Conservation (phyloP, 2,797 vertebrate genomes). For the Sebastolobus alascanus region DNA sequence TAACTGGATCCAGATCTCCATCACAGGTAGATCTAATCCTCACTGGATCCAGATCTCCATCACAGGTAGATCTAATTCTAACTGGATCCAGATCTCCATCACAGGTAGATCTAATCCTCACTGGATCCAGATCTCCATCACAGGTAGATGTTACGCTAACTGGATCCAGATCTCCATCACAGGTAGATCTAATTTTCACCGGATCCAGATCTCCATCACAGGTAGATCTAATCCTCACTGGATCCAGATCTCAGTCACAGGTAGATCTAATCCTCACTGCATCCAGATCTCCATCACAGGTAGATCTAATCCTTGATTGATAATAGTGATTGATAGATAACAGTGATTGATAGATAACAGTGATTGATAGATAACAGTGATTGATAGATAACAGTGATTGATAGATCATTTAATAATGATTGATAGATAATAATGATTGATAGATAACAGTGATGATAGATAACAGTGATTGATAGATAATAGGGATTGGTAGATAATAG, state of each 20-base stretch:
- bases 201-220: neutral
- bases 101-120: neutral
- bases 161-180: neutral
- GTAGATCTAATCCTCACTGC: neutral
- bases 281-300: neutral
- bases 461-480: too few species aligned
- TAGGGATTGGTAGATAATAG: too few species aligned
- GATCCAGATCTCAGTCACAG: neutral
- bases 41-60: neutral
- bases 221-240: neutral
- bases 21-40: slow-evolving; percentile 84
- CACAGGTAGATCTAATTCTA: neutral
- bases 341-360: too few species aligned
- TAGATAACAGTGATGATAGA: too few species aligned
- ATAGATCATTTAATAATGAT: too few species aligned
- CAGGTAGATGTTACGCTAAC: neutral
- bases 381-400: too few species aligned
- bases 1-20: slow-evolving; percentile 87
- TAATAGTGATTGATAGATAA: too few species aligned
- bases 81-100: neutral
- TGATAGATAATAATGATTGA: too few species aligned
- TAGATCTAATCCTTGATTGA: neutral
- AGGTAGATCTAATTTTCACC: neutral
- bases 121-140: too few species aligned
- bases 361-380: too few species aligned